Evolutionary conservation across 2,797 vertebrate species (phyloP), one percentile per base, ranked within the genome.

Genomic region (Rhadinocentrus ornatus): DNA sequence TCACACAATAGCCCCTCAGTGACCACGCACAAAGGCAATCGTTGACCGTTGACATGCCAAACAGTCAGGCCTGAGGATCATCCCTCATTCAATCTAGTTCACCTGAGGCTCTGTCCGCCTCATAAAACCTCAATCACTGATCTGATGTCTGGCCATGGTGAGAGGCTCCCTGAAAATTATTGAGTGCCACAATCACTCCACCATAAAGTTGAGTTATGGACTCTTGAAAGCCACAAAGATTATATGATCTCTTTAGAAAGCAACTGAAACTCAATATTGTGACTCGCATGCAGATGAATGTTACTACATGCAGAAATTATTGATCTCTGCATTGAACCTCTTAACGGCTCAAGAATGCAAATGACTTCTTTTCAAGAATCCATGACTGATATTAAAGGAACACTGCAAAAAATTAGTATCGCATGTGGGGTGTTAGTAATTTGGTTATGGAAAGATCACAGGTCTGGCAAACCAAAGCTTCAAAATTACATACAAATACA

Each of bases 141-240:
- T 78, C 71, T 54, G 54, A 70, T 41, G 82, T 85, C 81, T 63
- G 69, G 74, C 50, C 3, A 4, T n/a, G 0, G 61, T 8, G 56
- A 39, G 63, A 35, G 68, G 57, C 54, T 66, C 75, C 72, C 6
- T 9, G 82, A 77, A 86, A 89, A 89, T 84, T 75, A 86, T 70
- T 73, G 83, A 90, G 77, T 63, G 57, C 75, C 78, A 68, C 80
- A 50, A 74, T 79, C 62, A 37, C 77, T 81, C 86, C 86, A 54
- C 77, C 82, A 64, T 91, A 88, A 84, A 90, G 81, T 75, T 89
- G 90, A 93, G 90, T 93, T 93, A 91, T 88, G 77, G 86, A 87
- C 71, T 77, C 61, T 26, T 85, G 86, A 86, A 86, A 81, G 83
- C 80, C 69, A 54, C 64, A 48, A 62, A 77, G 70, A 77, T 87